Evolutionary conservation across 2,113 vertebrate genomes (phyloP), one percentile per base, ranked within the genome.

Genomic region (Bucco capensis): DNA sequence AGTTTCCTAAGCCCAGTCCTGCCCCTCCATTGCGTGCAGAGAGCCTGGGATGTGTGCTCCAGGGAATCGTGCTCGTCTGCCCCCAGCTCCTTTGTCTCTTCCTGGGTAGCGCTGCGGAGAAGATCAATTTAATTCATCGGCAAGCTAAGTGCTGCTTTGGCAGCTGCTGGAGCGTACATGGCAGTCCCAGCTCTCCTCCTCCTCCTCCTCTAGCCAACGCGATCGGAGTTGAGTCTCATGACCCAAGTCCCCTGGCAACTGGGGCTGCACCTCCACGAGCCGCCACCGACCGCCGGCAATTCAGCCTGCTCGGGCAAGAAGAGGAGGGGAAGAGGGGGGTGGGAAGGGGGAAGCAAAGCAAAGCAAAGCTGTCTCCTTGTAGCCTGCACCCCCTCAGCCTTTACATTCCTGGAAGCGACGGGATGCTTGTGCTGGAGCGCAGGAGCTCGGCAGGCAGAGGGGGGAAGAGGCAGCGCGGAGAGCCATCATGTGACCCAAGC

Each of bases 401-500:
- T 75, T 38, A 91, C 90, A 90, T 83, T 96, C 89, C 91, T 86
- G 79, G 84, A n/a, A 97, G 86, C 62, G 51, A 72, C 40, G 92
- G 86, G 90, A 94, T 91, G 87, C 83, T n/a, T 64, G 10, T 4
- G 86, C 89, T 60, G 72, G 81, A 89, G 67, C 57, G 75, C 53
- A 62, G 81, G 94, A 33, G 64, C 69, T 78, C 46, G 94, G 84
- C n/a, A 71, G 83, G 83, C 78, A 83, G 88, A 24, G 83, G 95
- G 60, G 86, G 70, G 79, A 66, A 96, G 93, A 84, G 88, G 70
- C 83, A 89, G 76, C 56, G 88, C 75, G 67, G 95, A 66, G 69
- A 89, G 85, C 85, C 80, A 96, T 92, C 92, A 96, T 79, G 95
- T 96, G 93, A 97, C 90, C 53, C 71, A 44, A n/a, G 64, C 83